These are phyloP conservation scores for Hymenochirus boettgeri DNA, from an alignment of 2,113 vertebrate genomes.

Conservation along the genomic window DNA sequence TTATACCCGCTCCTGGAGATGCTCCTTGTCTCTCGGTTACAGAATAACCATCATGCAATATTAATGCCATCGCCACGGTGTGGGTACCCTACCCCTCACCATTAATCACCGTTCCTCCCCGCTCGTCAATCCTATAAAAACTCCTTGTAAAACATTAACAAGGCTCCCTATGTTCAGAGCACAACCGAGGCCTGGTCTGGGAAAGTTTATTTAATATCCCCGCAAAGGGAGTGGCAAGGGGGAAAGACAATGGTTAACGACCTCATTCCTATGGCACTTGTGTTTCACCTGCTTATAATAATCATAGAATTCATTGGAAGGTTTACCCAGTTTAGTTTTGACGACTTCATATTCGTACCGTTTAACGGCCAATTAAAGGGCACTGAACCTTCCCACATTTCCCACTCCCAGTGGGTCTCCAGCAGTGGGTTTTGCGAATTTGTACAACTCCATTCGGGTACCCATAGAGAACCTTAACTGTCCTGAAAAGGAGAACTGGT, in stretches of 20 bases:
- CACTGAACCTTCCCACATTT: too few species aligned
- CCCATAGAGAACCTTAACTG: slow-evolving; percentile 45
- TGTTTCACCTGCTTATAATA: too few species aligned
- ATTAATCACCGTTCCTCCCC: neutral
- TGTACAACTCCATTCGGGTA: slow-evolving; percentile 45
- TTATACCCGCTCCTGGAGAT: too few species aligned
- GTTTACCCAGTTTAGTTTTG: too few species aligned
- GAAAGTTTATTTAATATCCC: too few species aligned
- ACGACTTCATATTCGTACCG: too few species aligned
- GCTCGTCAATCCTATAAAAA: neutral
- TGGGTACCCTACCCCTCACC: neutral
- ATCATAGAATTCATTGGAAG: too few species aligned
- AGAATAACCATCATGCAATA: slow-evolving; percentile 6
- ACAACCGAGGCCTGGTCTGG: too few species aligned
- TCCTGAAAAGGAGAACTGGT: slow-evolving; percentile 44
- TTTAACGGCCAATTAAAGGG: too few species aligned
- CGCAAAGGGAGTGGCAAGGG: too few species aligned
- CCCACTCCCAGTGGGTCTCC: slow-evolving; percentile 45
- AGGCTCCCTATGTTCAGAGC: neutral
- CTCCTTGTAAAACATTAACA: slow-evolving; percentile 25
- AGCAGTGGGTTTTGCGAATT: slow-evolving; percentile 43
- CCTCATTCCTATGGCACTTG: too few species aligned
- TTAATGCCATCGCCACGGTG: neutral
- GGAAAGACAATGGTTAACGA: too few species aligned
- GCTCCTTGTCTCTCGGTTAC: neutral